Percentiles rank a stretch among this genome's conserved stretches.
Evolutionary conservation across 2,113 vertebrate species (phyloP).

Genomic region (Anhinga anhinga): DNA sequence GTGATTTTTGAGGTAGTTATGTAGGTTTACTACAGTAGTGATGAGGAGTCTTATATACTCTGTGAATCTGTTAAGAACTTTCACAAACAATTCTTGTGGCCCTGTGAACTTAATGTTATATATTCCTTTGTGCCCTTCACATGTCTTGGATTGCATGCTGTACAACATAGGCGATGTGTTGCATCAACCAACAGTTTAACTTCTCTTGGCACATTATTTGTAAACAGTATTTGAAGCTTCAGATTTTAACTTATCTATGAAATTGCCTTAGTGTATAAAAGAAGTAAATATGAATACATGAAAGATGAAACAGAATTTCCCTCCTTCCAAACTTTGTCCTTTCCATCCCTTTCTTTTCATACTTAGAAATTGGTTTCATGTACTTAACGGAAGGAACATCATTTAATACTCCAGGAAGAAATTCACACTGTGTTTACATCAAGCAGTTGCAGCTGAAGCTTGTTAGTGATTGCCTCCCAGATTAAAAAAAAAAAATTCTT

Average conservation of each 20-base stretch:
- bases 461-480: slow-evolving; percentile 73
- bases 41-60: background rate
- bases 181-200: background rate
- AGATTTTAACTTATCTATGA: slow-evolving; percentile 23
- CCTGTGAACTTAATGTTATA: background rate
- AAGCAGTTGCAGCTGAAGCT: slow-evolving; percentile 78
- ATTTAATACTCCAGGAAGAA: slow-evolving; percentile 67
- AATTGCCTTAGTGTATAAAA: slow-evolving; percentile 5
- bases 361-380: slow-evolving; percentile 68
- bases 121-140: background rate
- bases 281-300: background rate
- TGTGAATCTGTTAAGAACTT: background rate
- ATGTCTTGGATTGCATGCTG: background rate
- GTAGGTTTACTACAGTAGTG: background rate
- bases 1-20: background rate
- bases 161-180: background rate
- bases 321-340: background rate
- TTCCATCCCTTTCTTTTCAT: background rate
- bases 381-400: slow-evolving; percentile 63
- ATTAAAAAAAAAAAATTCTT: slow-evolving; percentile 60
- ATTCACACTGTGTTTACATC: slow-evolving; percentile 71
- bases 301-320: background rate
- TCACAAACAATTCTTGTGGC: background rate
- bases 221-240: slow-evolving; percentile 12
- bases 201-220: background rate